Base-by-base conservation (phyloP, 1,140 invertebrate species). In the Bombus turneri region DNA sequence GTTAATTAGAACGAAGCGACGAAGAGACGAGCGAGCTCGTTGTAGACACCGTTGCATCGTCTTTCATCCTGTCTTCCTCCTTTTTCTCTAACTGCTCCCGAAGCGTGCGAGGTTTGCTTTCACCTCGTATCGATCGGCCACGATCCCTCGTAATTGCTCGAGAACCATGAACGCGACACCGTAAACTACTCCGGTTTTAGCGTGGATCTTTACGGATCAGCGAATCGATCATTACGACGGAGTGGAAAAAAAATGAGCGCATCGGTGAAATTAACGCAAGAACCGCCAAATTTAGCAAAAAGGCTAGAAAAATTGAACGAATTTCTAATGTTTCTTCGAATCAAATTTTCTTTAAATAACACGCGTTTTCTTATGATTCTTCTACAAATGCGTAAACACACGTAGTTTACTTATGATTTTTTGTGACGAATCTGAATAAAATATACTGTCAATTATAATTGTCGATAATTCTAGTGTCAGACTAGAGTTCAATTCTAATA, bases 1-100 rank as follows among this genome's bases (percentile, higher is more conserved):
- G 68, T 81, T 81, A 81, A 81, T 81, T 81, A 72, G 68, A 81
- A 81, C 79, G 79, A 72, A 71, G 80, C 41, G 62, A 12, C 77
- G 41, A 28, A n/a, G 74, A 39, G 53, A 37, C 39, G 66, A 75
- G 72, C 28, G 59, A 62, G 25, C 25, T 31, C 37, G 37, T 59
- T 6, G 28, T 3, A 22, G 15, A 31, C 71, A 69, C 62, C 66
- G 12, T 3, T 22, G 13, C 34, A 47, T 57, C 79, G 43, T 57
- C 37, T 59, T 25, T 73, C 34, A 34, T 59, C 41, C 39, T 18
- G 37, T 39, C 71, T 73, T 75, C 31, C n/a, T 28, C n/a, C 31
- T 62, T 82, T 73, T 62, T 41, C 47, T 72, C 53, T n/a, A 53
- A 53, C 9, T 31, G 28, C 64, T 18, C 39, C 22, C 31, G 64